A percentile compares a stretch with the other conserved stretches of the same genome.
Evolutionary conservation across 2,113 vertebrate species (phyloP).

Genomic region (Chaetura pelagica): DNA sequence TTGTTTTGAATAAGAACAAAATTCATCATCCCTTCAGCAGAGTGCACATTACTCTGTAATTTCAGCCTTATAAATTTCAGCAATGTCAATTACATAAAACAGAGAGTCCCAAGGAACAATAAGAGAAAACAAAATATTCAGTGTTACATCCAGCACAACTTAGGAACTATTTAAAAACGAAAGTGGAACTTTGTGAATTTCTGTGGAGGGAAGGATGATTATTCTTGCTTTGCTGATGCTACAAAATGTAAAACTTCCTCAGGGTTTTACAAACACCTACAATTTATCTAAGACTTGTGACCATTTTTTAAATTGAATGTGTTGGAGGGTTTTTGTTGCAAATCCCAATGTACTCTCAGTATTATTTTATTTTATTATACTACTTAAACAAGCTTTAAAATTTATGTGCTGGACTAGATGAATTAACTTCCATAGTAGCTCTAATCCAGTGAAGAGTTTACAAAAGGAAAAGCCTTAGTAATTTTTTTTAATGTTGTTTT

Average conservation of each 20-base stretch:
- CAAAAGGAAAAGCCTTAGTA: not conserved
- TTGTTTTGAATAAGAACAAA: conserved; percentile 1
- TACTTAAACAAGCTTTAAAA: conserved; percentile 3
- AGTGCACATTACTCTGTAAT: not conserved
- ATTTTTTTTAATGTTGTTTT: not conserved
- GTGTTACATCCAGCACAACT: not conserved
- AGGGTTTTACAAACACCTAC: not conserved
- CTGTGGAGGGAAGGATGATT: not conserved
- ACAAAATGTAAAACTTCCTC: not conserved
- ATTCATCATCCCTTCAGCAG: not conserved
- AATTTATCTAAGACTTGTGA: not conserved
- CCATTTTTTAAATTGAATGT: not conserved
- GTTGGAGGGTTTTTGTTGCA: not conserved
- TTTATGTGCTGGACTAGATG: not conserved
- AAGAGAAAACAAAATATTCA: not conserved
- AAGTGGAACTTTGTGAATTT: not conserved
- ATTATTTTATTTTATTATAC: conserved; percentile 5
- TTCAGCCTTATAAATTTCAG: conserved; percentile 26
- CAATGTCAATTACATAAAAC: not conserved
- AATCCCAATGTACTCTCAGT: not conserved
- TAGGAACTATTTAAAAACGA: not conserved
- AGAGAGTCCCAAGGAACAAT: not conserved
- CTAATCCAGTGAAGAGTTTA: not conserved
- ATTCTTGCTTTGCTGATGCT: not conserved
- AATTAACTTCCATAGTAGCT: not conserved